phyloP scores from a whole-genome alignment of 2,888 invertebrate genomes.

The Pilophorus perplexus region DNA sequence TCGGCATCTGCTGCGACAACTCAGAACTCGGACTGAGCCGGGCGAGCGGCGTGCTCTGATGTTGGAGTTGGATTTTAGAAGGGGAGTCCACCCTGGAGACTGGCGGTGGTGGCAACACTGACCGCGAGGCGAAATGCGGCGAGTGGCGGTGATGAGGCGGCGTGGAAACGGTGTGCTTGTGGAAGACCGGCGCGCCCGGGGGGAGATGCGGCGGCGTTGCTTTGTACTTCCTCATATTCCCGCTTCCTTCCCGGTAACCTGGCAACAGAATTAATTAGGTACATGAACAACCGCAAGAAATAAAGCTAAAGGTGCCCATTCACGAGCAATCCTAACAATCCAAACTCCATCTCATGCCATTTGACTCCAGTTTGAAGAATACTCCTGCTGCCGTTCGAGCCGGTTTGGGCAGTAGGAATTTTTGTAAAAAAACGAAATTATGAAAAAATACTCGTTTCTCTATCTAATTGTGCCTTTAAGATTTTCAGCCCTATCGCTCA shows the following conservation, averaged over 20 bases:
- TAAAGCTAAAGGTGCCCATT: neutral
- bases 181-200: conserved; percentile 67
- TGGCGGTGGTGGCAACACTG: conserved; percentile 51
- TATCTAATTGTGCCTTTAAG: too few relatives aligned
- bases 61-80: conserved; percentile 55
- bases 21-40: conserved; percentile 89
- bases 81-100: conserved; percentile 51
- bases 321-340: too few relatives aligned
- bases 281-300: neutral
- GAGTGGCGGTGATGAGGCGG: conserved; percentile 64
- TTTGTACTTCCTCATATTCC: conserved; percentile 78
- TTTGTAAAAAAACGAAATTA: too few relatives aligned
- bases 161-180: conserved; percentile 52
- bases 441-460: too few relatives aligned
- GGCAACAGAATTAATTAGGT: conserved; percentile 7
- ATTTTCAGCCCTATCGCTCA: too few relatives aligned
- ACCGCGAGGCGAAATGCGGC: conserved; percentile 65
- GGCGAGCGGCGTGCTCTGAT: conserved; percentile 88
- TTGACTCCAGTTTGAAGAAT: too few relatives aligned
- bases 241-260: conserved; percentile 78
- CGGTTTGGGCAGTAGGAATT: too few relatives aligned
- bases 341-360: too few relatives aligned
- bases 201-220: conserved; percentile 74
- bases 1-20: conserved; percentile 83
- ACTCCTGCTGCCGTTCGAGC: too few relatives aligned